Evolutionary conservation across 2,888 invertebrate genomes (phyloP).

Genomic region (Leucozona laternaria): DNA sequence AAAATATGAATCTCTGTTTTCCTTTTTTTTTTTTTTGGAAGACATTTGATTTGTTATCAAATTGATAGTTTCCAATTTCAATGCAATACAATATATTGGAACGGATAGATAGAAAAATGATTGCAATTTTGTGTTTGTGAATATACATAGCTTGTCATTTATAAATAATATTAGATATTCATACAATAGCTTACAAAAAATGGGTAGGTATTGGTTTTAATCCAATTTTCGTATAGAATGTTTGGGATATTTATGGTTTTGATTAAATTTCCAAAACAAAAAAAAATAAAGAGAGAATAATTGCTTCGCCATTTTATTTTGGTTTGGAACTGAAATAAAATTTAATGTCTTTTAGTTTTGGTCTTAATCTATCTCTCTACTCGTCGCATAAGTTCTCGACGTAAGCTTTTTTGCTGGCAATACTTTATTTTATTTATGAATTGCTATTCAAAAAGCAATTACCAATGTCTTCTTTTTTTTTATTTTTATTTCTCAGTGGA

Average conservation of each 20-base stretch:
- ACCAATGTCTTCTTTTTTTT: background rate
- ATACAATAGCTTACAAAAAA: background rate
- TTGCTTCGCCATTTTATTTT: background rate
- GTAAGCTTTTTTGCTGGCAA: background rate
- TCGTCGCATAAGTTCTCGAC: background rate
- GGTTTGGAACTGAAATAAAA: background rate
- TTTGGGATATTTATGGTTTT: constrained; percentile 18
- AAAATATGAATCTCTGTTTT: background rate
- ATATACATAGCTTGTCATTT: background rate
- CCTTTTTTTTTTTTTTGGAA: background rate
- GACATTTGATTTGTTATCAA: constrained; percentile 23
- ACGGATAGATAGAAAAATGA: constrained; percentile 27
- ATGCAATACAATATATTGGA: constrained; percentile 29
- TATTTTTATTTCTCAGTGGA: background rate
- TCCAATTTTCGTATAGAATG: background rate
- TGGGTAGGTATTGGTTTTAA: background rate
- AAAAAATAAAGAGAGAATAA: background rate
- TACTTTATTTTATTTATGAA: background rate
- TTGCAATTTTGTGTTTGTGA: background rate
- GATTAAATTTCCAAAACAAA: background rate
- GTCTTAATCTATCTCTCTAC: background rate
- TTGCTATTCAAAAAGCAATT: constrained; percentile 11
- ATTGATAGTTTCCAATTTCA: constrained; percentile 39
- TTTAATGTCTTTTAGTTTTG: background rate
- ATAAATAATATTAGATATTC: background rate